Evolutionary conservation across 2,113 vertebrate genomes (phyloP), one percentile per base, ranked within the genome.

Genomic region (Marmota monax): DNA sequence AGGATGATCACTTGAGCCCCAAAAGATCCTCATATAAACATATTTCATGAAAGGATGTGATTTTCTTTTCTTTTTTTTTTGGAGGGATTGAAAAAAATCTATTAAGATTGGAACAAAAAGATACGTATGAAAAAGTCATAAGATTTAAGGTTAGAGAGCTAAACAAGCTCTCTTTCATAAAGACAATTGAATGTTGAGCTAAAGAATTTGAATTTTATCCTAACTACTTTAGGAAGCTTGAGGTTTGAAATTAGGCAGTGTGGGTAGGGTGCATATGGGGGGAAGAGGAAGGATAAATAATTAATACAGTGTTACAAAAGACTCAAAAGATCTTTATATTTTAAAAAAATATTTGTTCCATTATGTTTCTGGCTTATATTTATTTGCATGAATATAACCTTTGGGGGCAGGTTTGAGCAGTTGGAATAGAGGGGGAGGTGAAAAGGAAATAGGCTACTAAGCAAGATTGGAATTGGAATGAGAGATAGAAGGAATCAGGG

Each of bases 401-500:
- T 84, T 51, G 48, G 48, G 48, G 96, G 23, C 27, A 76, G 45
- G 16, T 65, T 88, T 89, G 63, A 73, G 25, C 25, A 87, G 34
- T 73, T 94, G 53, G 37, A 83, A 17, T 90, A 90, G n/a, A 94
- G 61, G 77, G 67, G 91, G 29, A 87, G 27, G 61, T 90, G 4
- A 86, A 93, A 86, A 96, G 87, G 84, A 93, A 95, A 34, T 86
- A 86, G 56, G 56, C 67, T 90, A 78, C 20, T 78, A 42, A 63
- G 70, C 83, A 92, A 69, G 61, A 4, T 83, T 97, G 86, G 67
- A 85, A 61, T n/a, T 96, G 53, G 58, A 83, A 88, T 93, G 84
- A 73, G 70, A 89, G 78, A 34, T 58, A 95, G 84, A 93, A 88
- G 78, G 87, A 95, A 96, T n/a, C 87, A 95, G 90, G 86, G 90